Conservation (phyloP, 2,113 vertebrate genomes). For the Chaenogobius annularis region DNA sequence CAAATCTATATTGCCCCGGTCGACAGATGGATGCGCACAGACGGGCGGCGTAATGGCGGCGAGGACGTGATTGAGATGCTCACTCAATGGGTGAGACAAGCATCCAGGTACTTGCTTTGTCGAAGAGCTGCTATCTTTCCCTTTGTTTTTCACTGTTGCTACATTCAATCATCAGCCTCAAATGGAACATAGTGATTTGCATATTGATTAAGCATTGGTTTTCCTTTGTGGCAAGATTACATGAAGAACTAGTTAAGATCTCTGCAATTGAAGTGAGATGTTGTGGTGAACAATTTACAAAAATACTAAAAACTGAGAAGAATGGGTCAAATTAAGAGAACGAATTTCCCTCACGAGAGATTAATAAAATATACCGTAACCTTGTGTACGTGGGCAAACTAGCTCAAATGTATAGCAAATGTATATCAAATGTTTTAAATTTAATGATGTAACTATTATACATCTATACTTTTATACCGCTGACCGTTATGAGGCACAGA, state of each 20-base stretch:
- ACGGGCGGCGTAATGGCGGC: conserved; percentile 15
- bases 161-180: background rate
- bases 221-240: background rate
- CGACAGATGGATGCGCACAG: conserved; percentile 31
- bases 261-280: background rate
- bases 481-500: background rate
- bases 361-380: too few relatives aligned
- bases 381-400: background rate
- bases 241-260: background rate
- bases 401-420: background rate
- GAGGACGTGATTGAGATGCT: background rate
- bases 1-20: conserved; percentile 16
- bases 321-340: too few relatives aligned
- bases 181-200: background rate
- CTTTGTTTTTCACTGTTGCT: background rate
- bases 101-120: background rate
- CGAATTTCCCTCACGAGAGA: too few relatives aligned
- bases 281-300: background rate
- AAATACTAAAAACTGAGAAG: background rate
- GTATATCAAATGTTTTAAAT: background rate
- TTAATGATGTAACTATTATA: background rate
- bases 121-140: background rate
- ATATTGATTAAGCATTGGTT: background rate
- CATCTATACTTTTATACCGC: background rate
- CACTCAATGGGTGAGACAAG: background rate